Conservation (phyloP, 2,113 vertebrate genomes). For the Apodemus speciosus region DNA sequence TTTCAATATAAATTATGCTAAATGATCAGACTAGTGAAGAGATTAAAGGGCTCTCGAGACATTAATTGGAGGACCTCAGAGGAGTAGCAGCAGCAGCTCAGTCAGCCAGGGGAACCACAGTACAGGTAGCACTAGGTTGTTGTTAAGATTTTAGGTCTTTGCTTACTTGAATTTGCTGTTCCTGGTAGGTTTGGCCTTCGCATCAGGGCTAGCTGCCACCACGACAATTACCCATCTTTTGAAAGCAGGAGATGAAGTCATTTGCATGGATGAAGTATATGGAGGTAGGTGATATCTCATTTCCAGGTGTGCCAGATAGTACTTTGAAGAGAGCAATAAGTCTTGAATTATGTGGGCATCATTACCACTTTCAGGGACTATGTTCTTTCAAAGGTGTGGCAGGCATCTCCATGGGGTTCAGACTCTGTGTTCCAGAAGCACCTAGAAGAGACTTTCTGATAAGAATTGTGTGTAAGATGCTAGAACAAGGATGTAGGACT, state of each 20-base stretch:
- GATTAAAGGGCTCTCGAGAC: neutral
- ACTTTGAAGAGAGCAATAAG: neutral
- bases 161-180: conserved; percentile 43
- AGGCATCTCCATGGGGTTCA: neutral
- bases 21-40: neutral
- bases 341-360: neutral
- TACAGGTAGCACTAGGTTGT: neutral
- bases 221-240: conserved; percentile 92
- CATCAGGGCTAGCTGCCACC: conserved; percentile 93
- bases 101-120: neutral
- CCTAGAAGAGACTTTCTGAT: neutral
- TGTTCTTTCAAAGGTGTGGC: neutral
- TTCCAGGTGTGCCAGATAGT: neutral
- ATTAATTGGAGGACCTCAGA: neutral
- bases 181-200: conserved; percentile 89
- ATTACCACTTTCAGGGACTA: neutral
- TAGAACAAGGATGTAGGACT: neutral
- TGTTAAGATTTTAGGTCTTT: neutral
- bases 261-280: conserved; percentile 96
- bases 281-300: conserved; percentile 87
- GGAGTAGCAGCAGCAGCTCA: neutral
- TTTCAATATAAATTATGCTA: conserved; percentile 1
- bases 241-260: conserved; percentile 90
- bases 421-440: neutral
- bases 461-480: neutral